These are phyloP conservation scores for Trididemnum clinides DNA, from an alignment of 23 tunicate species.

Conservation along the genomic window DNA sequence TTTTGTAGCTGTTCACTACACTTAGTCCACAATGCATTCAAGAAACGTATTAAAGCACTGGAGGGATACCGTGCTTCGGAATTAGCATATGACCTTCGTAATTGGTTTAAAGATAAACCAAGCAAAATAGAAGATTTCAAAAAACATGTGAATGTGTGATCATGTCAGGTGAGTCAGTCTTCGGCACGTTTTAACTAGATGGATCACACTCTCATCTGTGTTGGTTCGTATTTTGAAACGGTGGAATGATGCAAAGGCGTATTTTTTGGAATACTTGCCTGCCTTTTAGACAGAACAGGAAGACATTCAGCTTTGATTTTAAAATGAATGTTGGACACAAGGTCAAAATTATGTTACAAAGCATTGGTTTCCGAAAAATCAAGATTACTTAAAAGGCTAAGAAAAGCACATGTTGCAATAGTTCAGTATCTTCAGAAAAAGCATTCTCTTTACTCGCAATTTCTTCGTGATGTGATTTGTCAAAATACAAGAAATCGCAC, in stretches of 20 bases:
- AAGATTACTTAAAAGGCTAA: background rate
- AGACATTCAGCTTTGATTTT: background rate
- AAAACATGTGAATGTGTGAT: background rate
- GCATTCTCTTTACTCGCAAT: background rate
- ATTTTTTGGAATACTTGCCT: background rate
- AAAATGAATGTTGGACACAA: background rate
- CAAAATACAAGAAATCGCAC: background rate
- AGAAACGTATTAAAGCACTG: background rate
- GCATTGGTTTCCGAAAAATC: background rate
- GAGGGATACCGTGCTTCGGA: background rate
- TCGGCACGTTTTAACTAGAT: background rate
- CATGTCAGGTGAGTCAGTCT: background rate
- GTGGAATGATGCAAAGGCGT: background rate
- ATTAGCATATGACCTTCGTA: background rate
- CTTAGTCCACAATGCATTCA: background rate
- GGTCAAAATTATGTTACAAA: background rate
- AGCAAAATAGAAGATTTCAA: background rate
- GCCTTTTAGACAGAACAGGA: background rate
- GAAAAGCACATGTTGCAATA: background rate
- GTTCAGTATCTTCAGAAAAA: slow-evolving; percentile 2
- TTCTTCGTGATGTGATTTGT: background rate
- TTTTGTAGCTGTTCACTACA: background rate
- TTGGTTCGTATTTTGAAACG: background rate
- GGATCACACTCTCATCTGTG: background rate
- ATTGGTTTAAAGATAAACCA: slow-evolving; percentile 12